phyloP scores from a whole-genome alignment of 2,797 vertebrate species.

The Sebastes paucispinis region DNA sequence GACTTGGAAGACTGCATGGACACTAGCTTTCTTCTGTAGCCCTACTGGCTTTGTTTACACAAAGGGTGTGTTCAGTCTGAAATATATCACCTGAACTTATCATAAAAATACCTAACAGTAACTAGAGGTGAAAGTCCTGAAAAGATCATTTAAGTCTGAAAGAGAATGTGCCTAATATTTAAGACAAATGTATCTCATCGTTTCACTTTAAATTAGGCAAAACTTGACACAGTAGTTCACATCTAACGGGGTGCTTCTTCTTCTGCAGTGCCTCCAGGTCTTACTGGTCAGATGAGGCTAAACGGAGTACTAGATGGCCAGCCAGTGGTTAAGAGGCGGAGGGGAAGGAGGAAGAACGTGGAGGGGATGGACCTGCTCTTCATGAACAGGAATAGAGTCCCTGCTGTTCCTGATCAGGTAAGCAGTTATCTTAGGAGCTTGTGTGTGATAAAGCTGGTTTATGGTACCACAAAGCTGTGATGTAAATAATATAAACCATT shows the following conservation, averaged over 20 bases:
- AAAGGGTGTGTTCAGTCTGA: background rate
- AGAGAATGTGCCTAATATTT: background rate
- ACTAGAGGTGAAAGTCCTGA: background rate
- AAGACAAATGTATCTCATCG: background rate
- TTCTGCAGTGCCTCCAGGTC: conserved; percentile 75
- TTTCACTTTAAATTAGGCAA: background rate
- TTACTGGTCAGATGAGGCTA: conserved; percentile 84
- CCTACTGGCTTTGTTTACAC: background rate
- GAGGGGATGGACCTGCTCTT: conserved; percentile 95
- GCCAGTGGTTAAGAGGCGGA: conserved; percentile 90
- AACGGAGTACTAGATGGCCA: conserved; percentile 91
- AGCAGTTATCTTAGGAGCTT: conserved; percentile 4
- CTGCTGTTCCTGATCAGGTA: conserved; percentile 85
- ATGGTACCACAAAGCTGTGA: background rate
- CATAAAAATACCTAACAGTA: background rate
- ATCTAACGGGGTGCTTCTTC: conserved; percentile 32
- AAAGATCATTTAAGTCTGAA: background rate
- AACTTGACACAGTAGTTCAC: background rate
- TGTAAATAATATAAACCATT: background rate
- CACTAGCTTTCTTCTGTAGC: background rate
- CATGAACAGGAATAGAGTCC: conserved; percentile 87
- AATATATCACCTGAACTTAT: background rate
- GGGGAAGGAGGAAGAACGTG: conserved; percentile 96
- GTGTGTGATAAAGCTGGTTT: background rate
- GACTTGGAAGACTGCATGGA: too few species aligned